These are phyloP conservation scores for Paramacrobiotus metropolitanus DNA, from an alignment of 1,140 invertebrate genomes.

Conservation along the genomic window DNA sequence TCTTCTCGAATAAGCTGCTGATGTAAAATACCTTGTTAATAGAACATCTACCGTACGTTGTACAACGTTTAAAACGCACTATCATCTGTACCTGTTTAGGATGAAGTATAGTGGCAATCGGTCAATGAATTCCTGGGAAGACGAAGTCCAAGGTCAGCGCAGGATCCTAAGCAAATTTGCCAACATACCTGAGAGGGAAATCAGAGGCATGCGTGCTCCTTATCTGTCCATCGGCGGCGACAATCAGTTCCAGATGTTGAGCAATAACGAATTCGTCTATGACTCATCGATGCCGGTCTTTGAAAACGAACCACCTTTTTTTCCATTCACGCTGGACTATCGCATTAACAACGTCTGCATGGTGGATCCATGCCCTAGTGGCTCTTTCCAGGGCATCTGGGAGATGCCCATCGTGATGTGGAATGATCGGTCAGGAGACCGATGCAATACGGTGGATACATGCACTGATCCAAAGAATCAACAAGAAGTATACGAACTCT, in stretches of 20 bases:
- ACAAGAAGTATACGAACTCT: conserved; percentile 82
- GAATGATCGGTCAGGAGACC: not conserved
- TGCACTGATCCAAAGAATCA: conserved; percentile 77
- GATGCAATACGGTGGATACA: conserved; percentile 80
- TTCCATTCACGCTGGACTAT: conserved; percentile 95
- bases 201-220: conserved; percentile 74
- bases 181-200: conserved; percentile 74
- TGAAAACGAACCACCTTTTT: conserved; percentile 67
- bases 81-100: too few species aligned
- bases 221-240: conserved; percentile 78
- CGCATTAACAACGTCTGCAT: conserved; percentile 33
- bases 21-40: too few species aligned
- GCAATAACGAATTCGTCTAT: conserved; percentile 80
- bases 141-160: conserved; percentile 85
- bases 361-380: conserved; percentile 11
- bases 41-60: too few species aligned
- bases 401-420: conserved; percentile 9
- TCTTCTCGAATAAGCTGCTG: too few species aligned
- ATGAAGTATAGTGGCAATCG: not conserved
- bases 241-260: conserved; percentile 94
- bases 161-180: conserved; percentile 74
- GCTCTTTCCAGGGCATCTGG: conserved; percentile 12
- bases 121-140: conserved; percentile 40
- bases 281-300: conserved; percentile 83
- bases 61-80: too few species aligned